Percentiles rank a stretch among this genome's conserved stretches.
These are phyloP conservation scores for Falco naumanni DNA, from an alignment of 2,797 vertebrate species.

Conservation along the genomic window DNA sequence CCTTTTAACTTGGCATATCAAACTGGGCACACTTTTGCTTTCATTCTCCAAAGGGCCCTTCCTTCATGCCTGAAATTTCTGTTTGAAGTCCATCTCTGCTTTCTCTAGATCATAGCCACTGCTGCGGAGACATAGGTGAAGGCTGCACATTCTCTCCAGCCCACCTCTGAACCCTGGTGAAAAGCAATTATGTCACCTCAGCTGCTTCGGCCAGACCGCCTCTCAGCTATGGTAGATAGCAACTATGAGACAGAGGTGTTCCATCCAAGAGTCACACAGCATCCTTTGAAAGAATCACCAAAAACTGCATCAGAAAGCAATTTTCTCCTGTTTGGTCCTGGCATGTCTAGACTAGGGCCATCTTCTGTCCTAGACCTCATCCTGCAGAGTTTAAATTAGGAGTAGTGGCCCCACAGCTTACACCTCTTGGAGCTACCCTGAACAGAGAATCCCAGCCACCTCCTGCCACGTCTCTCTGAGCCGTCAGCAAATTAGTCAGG, in stretches of 20 bases:
- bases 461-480: accelerated
- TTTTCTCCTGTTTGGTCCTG: not conserved
- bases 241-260: not conserved
- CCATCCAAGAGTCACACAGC: not conserved
- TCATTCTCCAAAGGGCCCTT: not conserved
- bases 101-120: not conserved
- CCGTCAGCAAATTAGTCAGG: not conserved
- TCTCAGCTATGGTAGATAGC: not conserved
- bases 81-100: not conserved
- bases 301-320: not conserved
- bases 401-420: not conserved
- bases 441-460: not conserved
- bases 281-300: not conserved
- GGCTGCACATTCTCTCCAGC: not conserved
- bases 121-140: not conserved
- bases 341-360: not conserved
- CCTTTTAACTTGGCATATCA: not conserved
- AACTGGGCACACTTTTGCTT: not conserved
- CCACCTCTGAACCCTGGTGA: not conserved
- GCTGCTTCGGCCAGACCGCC: not conserved
- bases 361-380: not conserved
- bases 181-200: not conserved
- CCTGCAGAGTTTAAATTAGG: not conserved
- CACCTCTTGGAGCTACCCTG: not conserved
- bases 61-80: not conserved